A percentile compares a stretch with the other conserved stretches of the same genome.
phyloP scores from a whole-genome alignment of 2,797 vertebrate genomes.

The Scolopax rusticola region DNA sequence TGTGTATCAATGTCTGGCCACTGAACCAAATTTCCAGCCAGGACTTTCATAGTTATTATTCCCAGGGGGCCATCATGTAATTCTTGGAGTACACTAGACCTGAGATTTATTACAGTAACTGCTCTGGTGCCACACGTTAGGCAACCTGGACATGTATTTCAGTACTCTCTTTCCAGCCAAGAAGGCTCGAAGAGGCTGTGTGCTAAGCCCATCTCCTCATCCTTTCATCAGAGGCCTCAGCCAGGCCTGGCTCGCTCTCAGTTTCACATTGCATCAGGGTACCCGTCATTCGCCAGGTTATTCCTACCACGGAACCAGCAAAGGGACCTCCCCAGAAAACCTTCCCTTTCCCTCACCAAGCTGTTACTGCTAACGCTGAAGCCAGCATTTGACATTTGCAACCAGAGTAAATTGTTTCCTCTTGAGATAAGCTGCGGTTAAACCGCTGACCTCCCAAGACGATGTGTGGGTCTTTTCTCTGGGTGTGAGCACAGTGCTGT shows the following conservation, averaged over 20 bases:
- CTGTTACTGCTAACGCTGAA: not conserved
- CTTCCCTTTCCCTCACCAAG: not conserved
- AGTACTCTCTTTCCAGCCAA: slow-evolving; percentile 25
- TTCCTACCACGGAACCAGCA: not conserved
- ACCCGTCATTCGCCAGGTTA: not conserved
- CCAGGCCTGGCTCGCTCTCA: not conserved
- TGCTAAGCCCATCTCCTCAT: slow-evolving; percentile 3
- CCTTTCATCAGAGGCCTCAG: not conserved
- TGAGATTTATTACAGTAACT: slow-evolving; percentile 60
- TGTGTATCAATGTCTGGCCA: slow-evolving; percentile 50
- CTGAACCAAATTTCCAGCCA: slow-evolving; percentile 38
- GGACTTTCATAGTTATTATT: slow-evolving; percentile 29
- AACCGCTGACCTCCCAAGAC: slow-evolving; percentile 38
- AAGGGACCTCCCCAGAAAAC: not conserved
- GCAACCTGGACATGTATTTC: slow-evolving; percentile 59
- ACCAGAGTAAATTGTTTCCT: slow-evolving; percentile 55
- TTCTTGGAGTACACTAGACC: slow-evolving; percentile 65
- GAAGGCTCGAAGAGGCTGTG: not conserved
- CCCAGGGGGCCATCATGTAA: slow-evolving; percentile 49
- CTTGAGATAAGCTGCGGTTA: slow-evolving; percentile 50
- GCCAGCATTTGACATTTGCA: not conserved
- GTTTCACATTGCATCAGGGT: not conserved
- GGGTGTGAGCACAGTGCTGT: not conserved
- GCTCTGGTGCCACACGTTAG: slow-evolving; percentile 64
- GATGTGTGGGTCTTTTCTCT: not conserved